Base-by-base conservation (phyloP, 2,888 invertebrate species). In the Plagodis dolabraria region DNA sequence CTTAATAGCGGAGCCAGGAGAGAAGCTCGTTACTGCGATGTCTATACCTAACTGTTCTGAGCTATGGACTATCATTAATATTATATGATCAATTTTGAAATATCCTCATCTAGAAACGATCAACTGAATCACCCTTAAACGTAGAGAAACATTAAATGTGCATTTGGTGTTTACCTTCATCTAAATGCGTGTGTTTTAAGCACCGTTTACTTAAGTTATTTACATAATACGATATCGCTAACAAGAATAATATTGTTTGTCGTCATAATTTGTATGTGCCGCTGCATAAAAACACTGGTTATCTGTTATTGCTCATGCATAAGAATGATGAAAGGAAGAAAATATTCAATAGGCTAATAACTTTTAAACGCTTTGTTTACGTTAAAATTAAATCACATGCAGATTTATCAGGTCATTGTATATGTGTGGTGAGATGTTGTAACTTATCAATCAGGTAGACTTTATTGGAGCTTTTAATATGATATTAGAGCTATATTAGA, bases 221-320 rank as follows among this genome's bases (percentile, higher is more conserved):
- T 76, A 69, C 81, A 79, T 83, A 81, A 82, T 79, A 75, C 73
- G 69, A 69, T 72, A 72, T 76, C 69, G 74, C 55, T 49, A 22
- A 36, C 50, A 53, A 53, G 51, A 72, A 74, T 77, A 72, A 73
- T 77, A 74, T 72, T 60, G 69, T 77, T 63, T 56, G 56, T 50
- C 51, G 48, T 38, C 38, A 47, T 49, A 49, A 22, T 38, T 52
- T 52, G 52, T 53, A 22, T 22, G 22, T 22, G 40, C 8, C 12
- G 33, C n/a, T 22, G 36, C 33, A 67, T 4, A 22, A 22, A 22
- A 22, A 22, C 22, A 22, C 22, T 2, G 22, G 22, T 22, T 22
- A 22, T 22, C 22, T 22, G 22, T 22, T 22, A 22, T 22, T 22
- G 22, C 22, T 22, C 22, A 22, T 22, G 22, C 4, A 22, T 4